These are phyloP conservation scores for Pseudorectes ferrugineus DNA, from an alignment of 2,113 vertebrate genomes.

Conservation along the genomic window DNA sequence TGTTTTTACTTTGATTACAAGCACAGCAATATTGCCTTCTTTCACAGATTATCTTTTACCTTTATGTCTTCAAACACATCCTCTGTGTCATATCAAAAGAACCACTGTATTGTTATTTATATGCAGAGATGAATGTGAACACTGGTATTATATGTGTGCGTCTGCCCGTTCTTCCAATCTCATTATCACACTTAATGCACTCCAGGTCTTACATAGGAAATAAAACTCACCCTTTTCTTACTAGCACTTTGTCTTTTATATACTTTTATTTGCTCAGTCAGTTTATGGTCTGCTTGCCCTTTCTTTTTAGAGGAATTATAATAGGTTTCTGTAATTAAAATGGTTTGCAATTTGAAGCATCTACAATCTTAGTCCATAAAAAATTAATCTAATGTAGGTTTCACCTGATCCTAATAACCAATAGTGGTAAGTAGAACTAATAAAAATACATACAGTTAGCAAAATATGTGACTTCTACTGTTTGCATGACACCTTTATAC, in stretches of 20 bases:
- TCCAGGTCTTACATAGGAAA: background rate
- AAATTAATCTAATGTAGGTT: background rate
- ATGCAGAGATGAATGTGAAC: background rate
- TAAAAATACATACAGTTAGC: background rate
- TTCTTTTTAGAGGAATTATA: conserved; percentile 33
- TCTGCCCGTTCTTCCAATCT: background rate
- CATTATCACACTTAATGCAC: conserved; percentile 27
- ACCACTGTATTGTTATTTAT: background rate
- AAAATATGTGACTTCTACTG: background rate
- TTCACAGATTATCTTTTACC: background rate
- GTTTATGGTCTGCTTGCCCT: conserved; percentile 43
- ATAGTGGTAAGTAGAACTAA: background rate
- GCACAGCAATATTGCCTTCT: background rate
- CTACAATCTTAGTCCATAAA: background rate
- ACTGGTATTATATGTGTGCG: background rate
- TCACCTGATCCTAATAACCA: background rate
- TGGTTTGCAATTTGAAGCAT: background rate
- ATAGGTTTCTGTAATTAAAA: conserved; percentile 2
- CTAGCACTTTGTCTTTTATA: conserved; percentile 14
- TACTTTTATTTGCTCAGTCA: conserved; percentile 26
- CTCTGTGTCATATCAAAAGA: background rate
- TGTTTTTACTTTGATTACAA: background rate
- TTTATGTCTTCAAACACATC: background rate
- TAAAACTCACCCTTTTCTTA: conserved; percentile 42
- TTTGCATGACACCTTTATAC: background rate